Evolutionary conservation across 37 sponge, comb jelly and placozoan genomes (phyloP), one percentile per base, ranked within the genome.

Genomic region (Trichoplax adhaerens): DNA sequence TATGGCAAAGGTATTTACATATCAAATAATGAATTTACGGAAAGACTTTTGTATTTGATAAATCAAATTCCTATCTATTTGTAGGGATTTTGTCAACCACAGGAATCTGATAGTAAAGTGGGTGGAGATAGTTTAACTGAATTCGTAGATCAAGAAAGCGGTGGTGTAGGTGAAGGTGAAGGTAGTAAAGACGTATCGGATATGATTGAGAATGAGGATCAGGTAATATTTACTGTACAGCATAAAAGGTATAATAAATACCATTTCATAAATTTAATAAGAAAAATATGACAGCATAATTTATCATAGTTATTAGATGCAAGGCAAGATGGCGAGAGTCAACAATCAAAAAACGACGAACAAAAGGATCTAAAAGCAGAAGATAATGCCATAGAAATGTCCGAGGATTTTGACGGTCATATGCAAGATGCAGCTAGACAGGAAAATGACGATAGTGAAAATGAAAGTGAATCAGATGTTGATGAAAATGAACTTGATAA

Each of bases 91-190:
- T 85, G 87, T 68, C 68, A 74, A 1, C 83, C 85, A 65, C 75
- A 64, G 55, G 83, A 81, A 3, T 58, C 79, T 57, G 73, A 69
- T 4, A 80, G 77, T 56, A 73, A 62, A 56, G 68, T 52, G 60
- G 77, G 53, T 52, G 69, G 56, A 48, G 68, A 66, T 57, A 80
- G 80, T 61, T 82, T 72, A 5, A 81, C 75, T 5, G 84, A 85
- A 50, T 83, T 86, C 58, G 79, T 81, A 50, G 86, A 83, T 50
- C 66, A 79, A 29, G 89, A 94, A 49, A 84, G 82, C 49, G 89
- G 86, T 54, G 94, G 94, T 0, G 81, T 94, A 62, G 94, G 86
- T 55, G 87, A 94, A 5, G 94, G 94, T 5, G 68, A 83, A 7
- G 94, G 94, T 56, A 53, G 68, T 7, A 85, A 70, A 46, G 86